Conservation (phyloP, 2,113 vertebrate species). For the Menidia beryllina region DNA sequence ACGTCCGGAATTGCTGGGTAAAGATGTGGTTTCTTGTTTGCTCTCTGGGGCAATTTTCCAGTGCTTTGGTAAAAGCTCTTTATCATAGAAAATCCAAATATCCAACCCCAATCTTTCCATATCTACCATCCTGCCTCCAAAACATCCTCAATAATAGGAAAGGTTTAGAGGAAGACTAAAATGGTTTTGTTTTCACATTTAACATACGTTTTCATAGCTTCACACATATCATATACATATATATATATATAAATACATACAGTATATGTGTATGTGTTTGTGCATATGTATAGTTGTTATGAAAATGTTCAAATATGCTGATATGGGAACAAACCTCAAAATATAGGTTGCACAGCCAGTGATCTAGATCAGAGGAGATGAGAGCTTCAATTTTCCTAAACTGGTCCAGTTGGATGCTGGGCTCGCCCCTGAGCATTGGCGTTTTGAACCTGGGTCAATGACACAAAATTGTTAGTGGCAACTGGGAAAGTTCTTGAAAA, state of each 20-base stretch:
- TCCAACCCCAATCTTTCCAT: conserved; percentile 27
- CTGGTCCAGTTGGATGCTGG: conserved; percentile 78
- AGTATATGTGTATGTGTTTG: conserved; percentile 4
- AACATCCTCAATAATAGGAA: conserved; percentile 33
- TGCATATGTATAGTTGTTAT: conserved; percentile 5
- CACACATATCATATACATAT: conserved; percentile 51
- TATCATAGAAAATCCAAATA: conserved; percentile 61
- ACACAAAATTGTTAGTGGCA: conserved; percentile 8
- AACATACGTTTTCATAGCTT: background rate
- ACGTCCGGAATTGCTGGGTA: conserved; percentile 75
- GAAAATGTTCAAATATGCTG: background rate
- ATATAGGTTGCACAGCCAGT: conserved; percentile 95
- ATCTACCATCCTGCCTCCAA: conserved; percentile 36
- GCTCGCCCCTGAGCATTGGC: conserved; percentile 87
- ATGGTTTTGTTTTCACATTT: background rate
- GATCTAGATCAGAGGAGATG: conserved; percentile 89
- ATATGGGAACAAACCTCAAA: conserved; percentile 86
- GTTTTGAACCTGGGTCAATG: conserved; percentile 84
- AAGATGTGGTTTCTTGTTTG: conserved; percentile 80
- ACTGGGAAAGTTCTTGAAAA: background rate
- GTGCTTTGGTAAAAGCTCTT: conserved; percentile 69
- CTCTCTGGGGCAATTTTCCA: conserved; percentile 79
- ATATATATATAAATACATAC: no score
- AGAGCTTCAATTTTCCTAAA: conserved; percentile 88
- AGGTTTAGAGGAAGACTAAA: conserved; percentile 6